Base-by-base conservation (phyloP, 1,140 invertebrate genomes). In the Plutomurus gul region DNA sequence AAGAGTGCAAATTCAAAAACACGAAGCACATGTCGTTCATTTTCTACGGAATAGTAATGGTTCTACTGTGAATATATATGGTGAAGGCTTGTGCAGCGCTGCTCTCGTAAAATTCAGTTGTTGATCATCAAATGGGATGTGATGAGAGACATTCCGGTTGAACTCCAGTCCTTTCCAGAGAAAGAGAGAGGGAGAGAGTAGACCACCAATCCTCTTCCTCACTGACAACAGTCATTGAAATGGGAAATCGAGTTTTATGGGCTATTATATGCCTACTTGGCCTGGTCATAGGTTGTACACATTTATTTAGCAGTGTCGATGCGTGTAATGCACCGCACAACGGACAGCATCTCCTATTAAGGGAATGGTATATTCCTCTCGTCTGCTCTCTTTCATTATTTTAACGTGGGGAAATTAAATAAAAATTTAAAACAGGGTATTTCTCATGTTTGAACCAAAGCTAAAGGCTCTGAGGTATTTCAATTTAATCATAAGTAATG, bases 341-440 rank as follows among this genome's bases (percentile, higher is more conserved):
- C 39, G 11, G 39, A 43, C 39, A 10, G 10, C 36, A 13, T n/a
- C 27, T 65, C 56, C 56, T 65, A 65, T 65, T 65, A 65, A 65
- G 56, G 56, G 56, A 65, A 65, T 65, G 56, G 27, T 30, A 36
- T 65, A 13, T 43, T n/a, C n/a, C 39, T 43, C 39, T 43, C 39
- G 11, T 18, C 27, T 65, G 56, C 56, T 65, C 56, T 30, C 56
- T 65, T 65, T 65, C 56, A 43, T 43, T n/a, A n/a, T 43, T 3
- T 43, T 43, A 43, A n/a, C n/a, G n/a, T 43, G 16, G 16, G 16
- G 56, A 65, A 33, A 65, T 33, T 65, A 25, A 65, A 65, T 65
- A 65, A 65, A 65, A 65, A 65, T 36, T 65, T 65, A 65, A 65
- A 65, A 65, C 56, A 65, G n/a, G 56, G 22, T 30, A 65, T 65